A percentile compares a stretch with the other conserved stretches of the same genome.
These are phyloP conservation scores for Neodontobutis hainanensis DNA, from an alignment of 2,113 vertebrate species.

Conservation along the genomic window DNA sequence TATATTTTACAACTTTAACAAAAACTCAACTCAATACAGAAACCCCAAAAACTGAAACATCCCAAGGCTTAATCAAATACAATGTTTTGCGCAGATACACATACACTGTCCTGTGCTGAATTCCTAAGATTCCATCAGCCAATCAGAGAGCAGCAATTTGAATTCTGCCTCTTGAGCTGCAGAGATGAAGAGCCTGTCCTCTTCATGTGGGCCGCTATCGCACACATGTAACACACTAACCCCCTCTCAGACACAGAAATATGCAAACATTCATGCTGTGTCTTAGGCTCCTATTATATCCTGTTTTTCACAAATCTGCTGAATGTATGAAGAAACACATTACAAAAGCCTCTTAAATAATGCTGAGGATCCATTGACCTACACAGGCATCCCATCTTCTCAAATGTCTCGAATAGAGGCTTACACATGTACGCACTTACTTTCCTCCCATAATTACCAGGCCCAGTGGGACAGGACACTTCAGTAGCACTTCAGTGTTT, in stretches of 20 bases:
- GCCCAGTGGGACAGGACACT: constrained; percentile 45
- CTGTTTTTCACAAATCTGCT: background rate
- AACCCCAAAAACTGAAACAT: no score
- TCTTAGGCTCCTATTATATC: background rate
- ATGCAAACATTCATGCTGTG: background rate
- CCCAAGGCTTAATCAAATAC: no score
- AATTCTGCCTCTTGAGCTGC: constrained; percentile 45
- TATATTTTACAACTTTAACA: no score
- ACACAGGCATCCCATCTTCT: constrained; percentile 51
- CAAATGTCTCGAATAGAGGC: constrained; percentile 32
- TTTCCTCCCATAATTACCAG: constrained; percentile 50
- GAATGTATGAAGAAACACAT: constrained; percentile 15
- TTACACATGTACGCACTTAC: constrained; percentile 34
- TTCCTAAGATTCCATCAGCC: constrained; percentile 49
- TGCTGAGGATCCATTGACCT: constrained; percentile 47
- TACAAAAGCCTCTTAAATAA: constrained; percentile 29
- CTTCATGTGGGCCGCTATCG: constrained; percentile 50
- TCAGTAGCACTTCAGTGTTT: constrained; percentile 36
- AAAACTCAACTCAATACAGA: no score
- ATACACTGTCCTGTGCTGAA: constrained; percentile 15
- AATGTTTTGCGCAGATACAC: no score
- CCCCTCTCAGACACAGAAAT: background rate
- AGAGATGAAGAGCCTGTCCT: constrained; percentile 47
- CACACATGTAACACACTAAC: constrained; percentile 29
- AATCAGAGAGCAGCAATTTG: constrained; percentile 54